Percentiles rank a stretch among this genome's conserved stretches.
phyloP scores from a whole-genome alignment of 2,888 invertebrate genomes.

The Clusia tigrina region DNA sequence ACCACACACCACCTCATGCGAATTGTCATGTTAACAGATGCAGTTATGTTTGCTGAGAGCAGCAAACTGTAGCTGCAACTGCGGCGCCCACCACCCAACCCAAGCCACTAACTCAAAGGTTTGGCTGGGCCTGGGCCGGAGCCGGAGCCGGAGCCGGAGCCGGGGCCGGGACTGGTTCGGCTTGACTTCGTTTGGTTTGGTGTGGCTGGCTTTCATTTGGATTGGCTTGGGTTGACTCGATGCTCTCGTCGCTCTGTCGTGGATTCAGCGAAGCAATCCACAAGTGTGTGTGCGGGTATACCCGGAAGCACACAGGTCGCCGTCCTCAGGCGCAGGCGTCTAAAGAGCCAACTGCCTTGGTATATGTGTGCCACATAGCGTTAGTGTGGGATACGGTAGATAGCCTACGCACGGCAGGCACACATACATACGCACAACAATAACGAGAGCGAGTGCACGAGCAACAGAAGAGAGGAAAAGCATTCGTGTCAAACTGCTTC shows the following conservation, averaged over 20 bases:
- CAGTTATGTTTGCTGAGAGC: neutral
- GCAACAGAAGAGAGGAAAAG: conserved; percentile 7
- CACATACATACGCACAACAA: neutral
- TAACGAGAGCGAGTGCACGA: neutral
- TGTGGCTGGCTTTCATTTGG: too few species aligned
- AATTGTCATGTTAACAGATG: neutral
- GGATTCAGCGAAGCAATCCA: conserved; percentile 51
- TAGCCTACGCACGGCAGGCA: neutral
- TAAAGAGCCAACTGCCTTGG: neutral
- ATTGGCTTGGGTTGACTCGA: conserved; percentile 36
- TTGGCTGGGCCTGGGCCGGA: neutral
- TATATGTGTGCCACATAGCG: conserved; percentile 11
- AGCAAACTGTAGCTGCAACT: neutral
- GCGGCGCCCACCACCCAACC: too few species aligned
- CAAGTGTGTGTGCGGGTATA: conserved; percentile 57
- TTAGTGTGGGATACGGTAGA: neutral
- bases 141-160: neutral
- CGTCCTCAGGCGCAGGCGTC: conserved; percentile 30
- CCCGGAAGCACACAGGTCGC: conserved; percentile 47
- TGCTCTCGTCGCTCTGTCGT: too few species aligned
- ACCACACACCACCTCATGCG: neutral
- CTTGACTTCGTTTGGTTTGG: neutral
- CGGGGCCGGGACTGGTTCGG: conserved; percentile 10
- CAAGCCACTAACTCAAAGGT: too few species aligned
- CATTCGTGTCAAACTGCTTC: too few species aligned